Base-by-base conservation (phyloP, 2,113 vertebrate genomes). In the Polyodon spathula region DNA sequence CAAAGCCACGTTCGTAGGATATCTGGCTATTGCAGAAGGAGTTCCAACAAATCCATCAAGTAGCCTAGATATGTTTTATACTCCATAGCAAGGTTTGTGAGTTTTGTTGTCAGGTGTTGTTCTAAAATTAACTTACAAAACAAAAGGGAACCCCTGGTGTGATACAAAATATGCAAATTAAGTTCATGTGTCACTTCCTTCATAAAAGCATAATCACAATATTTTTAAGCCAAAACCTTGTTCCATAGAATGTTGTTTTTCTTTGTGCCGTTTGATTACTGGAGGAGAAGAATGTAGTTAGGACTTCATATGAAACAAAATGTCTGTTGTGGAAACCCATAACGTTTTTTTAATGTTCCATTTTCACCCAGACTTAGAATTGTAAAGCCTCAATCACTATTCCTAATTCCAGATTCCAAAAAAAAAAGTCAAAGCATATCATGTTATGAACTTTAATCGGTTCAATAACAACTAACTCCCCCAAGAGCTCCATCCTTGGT, bases 331-430 rank as follows among this genome's bases (percentile, higher is more conserved):
- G 59, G 59, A 56, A 56, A 48, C 17, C 58, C 59, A 42, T 66
- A 39, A 61, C 48, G 51, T 40, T 61, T 61, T 66, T 56, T 56
- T 56, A 37, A 41, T 48, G 44, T 50, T n/a, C 59, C 50, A 37
- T 42, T 66, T 66, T 61, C 44, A 46, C 17, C 64, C 44, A 65
- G 56, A 65, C 53, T 60, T 56, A 65, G 58, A 27, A 43, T 60
- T 50, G 46, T n/a, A 57, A 1, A 15, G 48, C 58, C 42, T 56
- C 41, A 61, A 59, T 37, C 54, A 56, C 38, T 12, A 66, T 66
- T 61, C 40, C 53, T 66, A 66, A 66, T 66, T 66, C 60, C 42
- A 61, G 64, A 41, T 61, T 61, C 9, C 3, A n/a, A 39, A 14
- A 8, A 37, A 64, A 39, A 14, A 37, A 54, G 58, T 12, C 58